These are phyloP conservation scores for Arctocebus calabarensis DNA, from an alignment of 2,797 vertebrate genomes.

Conservation along the genomic window DNA sequence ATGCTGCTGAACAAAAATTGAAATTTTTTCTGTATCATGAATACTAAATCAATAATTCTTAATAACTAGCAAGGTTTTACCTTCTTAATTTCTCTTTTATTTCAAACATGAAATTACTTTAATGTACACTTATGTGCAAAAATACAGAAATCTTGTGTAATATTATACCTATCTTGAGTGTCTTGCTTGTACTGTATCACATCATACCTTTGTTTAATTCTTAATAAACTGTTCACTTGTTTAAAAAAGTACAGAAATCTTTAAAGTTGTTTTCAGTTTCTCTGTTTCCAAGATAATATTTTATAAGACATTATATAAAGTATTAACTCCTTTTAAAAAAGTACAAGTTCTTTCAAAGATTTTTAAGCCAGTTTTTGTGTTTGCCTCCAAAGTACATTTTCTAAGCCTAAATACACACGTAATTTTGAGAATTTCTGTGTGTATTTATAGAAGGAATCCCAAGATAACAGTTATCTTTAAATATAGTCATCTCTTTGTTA, in stretches of 20 bases:
- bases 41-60: conserved; percentile 29
- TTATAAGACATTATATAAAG: not conserved
- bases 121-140: not conserved
- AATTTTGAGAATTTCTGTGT: conserved; percentile 4
- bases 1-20: conserved; percentile 8
- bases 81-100: conserved; percentile 38
- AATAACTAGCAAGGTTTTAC: not conserved
- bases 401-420: not conserved
- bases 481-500: not conserved
- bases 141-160: not conserved
- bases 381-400: not conserved
- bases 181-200: too few species aligned
- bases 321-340: not conserved
- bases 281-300: not conserved
- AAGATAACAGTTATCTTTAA: conserved; percentile 38
- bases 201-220: too few species aligned
- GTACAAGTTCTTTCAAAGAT: not conserved
- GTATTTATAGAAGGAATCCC: not conserved
- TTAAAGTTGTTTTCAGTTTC: not conserved
- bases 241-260: not conserved
- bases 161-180: too few species aligned
- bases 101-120: conserved; percentile 45
- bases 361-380: conserved; percentile 22
- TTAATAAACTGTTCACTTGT: too few species aligned
- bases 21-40: not conserved